These are phyloP conservation scores for Euzophera pinguis DNA, from an alignment of 2,888 invertebrate genomes.

Conservation along the genomic window DNA sequence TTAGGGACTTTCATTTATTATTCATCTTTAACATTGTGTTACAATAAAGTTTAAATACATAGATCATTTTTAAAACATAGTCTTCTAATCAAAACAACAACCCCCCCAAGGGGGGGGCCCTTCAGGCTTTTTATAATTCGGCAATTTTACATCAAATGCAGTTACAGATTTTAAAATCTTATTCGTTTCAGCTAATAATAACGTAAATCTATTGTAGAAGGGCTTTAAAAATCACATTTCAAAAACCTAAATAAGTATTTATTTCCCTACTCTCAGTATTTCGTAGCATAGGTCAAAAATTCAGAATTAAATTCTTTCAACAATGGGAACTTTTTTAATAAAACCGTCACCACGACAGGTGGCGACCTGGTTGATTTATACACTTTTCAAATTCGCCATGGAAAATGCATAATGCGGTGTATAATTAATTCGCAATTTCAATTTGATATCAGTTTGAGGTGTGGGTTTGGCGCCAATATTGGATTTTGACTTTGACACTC, in stretches of 20 bases:
- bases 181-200: no score
- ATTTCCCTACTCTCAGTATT: background rate
- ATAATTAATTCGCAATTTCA: constrained; percentile 15
- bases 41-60: no score
- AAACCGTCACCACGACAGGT: constrained; percentile 57
- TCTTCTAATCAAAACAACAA: no score
- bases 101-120: no score
- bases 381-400: constrained; percentile 47
- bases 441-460: constrained; percentile 2
- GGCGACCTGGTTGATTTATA: constrained; percentile 55
- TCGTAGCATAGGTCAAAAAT: constrained; percentile 33
- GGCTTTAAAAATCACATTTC: background rate
- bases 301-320: constrained; percentile 49
- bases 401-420: constrained; percentile 33
- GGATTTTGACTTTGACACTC: background rate
- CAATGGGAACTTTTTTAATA: constrained; percentile 68
- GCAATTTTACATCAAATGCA: no score
- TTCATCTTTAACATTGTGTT: no score
- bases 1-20: no score
- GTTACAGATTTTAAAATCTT: no score
- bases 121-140: no score
- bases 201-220: no score
- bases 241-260: background rate
- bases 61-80: no score
- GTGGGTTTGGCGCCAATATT: constrained; percentile 7